Percentiles rank a stretch among this genome's conserved stretches.
These are phyloP conservation scores for Drosophila rufa DNA, from an alignment of 1,140 invertebrate species.

Conservation along the genomic window DNA sequence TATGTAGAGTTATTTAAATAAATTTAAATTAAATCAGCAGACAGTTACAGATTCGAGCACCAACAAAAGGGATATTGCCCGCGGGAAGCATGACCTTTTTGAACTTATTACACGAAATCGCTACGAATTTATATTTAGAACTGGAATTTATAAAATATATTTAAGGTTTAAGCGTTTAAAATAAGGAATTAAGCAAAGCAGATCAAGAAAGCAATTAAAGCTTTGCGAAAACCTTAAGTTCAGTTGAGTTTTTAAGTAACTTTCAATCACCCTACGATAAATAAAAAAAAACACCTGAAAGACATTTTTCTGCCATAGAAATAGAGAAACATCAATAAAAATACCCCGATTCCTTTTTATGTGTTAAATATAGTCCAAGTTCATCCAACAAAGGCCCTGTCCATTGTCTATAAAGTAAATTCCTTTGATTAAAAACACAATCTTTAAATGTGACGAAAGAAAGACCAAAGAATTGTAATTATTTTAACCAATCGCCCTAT, in stretches of 20 bases:
- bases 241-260: not conserved
- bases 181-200: not conserved
- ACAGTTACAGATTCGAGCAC: conserved; percentile 56
- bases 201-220: not conserved
- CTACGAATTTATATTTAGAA: conserved; percentile 17
- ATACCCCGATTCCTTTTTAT: no score
- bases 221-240: not conserved
- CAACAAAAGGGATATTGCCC: conserved; percentile 27
- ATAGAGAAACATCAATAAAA: no score
- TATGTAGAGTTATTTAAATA: conserved; percentile 30
- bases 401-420: not conserved
- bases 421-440: not conserved
- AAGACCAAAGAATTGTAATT: not conserved
- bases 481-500: not conserved
- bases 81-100: conserved; percentile 23
- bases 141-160: not conserved
- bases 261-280: not conserved
- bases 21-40: conserved; percentile 70
- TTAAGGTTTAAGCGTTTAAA: not conserved
- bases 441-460: not conserved
- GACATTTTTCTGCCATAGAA: no score
- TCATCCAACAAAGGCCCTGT: not conserved
- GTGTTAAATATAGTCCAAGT: not conserved
- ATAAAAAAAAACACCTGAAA: no score
- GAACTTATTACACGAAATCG: conserved; percentile 2